Base-by-base conservation (phyloP, 1,140 invertebrate genomes). In the Heterodera carotae region DNA sequence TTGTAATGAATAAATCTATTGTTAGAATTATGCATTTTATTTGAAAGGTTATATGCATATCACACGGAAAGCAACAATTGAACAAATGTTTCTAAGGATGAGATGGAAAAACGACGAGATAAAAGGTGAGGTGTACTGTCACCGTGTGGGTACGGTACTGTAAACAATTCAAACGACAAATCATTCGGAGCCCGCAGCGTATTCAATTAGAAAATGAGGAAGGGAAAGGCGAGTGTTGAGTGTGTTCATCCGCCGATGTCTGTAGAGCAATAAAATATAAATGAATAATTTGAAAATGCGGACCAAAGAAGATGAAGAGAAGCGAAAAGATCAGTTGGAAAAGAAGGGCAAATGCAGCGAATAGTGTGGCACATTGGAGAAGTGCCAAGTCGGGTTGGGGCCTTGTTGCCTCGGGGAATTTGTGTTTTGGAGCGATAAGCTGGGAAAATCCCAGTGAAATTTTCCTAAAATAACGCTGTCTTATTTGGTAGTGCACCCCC, bases 261-360 rank as follows among this genome's bases (percentile, higher is more conserved):
- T n/a, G n/a, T n/a, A n/a, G n/a, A n/a, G n/a, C 39, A 43, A 43
- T 8, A 43, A 12, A 43, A 6, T 6, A 12, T 12, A 12, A 43
- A 12, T 43, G 39, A 43, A 43, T n/a, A n/a, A n/a, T n/a, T n/a
- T n/a, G n/a, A n/a, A n/a, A n/a, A n/a, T n/a, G n/a, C n/a, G 39
- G 39, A 43, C 2, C 6, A 43, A 43, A 43, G 0, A 25, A 66
- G 27, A 6, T 18, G 1, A 2, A 31, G 31, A 29, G 15, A 66
- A 15, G 29, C 15, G 22, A 15, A 66, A 12, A 1, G 64, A 62
- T 4, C 27, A 64, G 36, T 29, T 39, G 27, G 36, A 62, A 15
- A 27, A 74, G 59, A n/a, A 74, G 56, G 36, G 72, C 59, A 62
- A 74, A 62, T 8, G 56, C 72, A 3, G 72, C 53, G 36, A 74